Base-by-base conservation (phyloP, 2,113 vertebrate genomes). In the Carassius gibelio region DNA sequence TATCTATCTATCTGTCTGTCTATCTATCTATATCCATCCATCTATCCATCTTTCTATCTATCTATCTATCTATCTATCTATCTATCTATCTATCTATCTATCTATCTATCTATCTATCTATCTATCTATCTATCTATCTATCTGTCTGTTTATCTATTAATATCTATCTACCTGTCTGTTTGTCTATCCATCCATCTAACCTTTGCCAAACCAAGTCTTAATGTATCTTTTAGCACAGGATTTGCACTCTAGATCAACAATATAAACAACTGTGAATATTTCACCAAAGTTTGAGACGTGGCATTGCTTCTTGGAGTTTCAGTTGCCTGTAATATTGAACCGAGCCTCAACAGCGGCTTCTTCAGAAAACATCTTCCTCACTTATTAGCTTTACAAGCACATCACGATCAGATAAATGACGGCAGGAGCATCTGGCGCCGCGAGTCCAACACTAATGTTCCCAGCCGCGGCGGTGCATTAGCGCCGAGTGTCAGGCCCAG, bases 391-490 rank as follows among this genome's bases (percentile, higher is more conserved):
- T 34, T 26, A 34, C 75, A 55, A 17, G 23, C 50, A 57, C 45
- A 30, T 77, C 23, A 77, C 17, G 75, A 57, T 77, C 23, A 57
- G 23, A 77, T 10, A 34, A 77, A 77, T 34, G 26, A 77, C 9
- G 4, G 4, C 1, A 6, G 23, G n/a, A 50, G 75, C 4, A 14
- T 57, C 75, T 77, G 75, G 50, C 75, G 57, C 26, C 8, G 14
- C 48, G 0, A 57, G 50, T 34, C 26, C 50, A 34, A 34, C 34
- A 57, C 75, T 76, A 76, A 76, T 55, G 75, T 76, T 26, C 75
- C 75, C 75, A 34, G 75, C 26, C 15, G 23, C 8, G 75, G 17
- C 4, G 7, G 48, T 26, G n/a, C 45, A 75, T 74, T 75, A 75
- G 72, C 13, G 1, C 71, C 34, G 26, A 17, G 69, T 13, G 42